phyloP scores from a whole-genome alignment of 2,113 vertebrate species.

The Nibea coibor region DNA sequence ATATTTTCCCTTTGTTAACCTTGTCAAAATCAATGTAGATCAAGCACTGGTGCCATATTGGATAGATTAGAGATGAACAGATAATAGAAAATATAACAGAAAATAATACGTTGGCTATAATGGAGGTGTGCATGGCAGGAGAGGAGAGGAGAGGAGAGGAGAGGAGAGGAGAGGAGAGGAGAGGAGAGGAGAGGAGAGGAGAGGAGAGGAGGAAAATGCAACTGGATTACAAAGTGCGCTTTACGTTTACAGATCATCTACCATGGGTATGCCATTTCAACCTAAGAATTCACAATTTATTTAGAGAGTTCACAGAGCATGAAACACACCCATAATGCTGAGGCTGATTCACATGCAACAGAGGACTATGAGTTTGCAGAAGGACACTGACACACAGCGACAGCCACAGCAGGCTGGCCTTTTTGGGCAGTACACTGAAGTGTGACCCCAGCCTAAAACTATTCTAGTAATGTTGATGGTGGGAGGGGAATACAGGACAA shows the following conservation, averaged over 20 bases:
- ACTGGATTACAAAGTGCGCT: not conserved
- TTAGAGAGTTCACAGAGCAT: conserved; percentile 2
- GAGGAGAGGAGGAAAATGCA: conserved; percentile 66
- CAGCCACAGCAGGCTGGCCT: conserved; percentile 53
- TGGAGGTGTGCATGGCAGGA: conserved; percentile 1
- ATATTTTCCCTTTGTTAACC: conserved; percentile 19
- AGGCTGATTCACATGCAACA: conserved; percentile 25
- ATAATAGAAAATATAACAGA: too few relatives aligned
- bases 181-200: conserved; percentile 57
- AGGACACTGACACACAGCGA: conserved; percentile 12
- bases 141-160: too few relatives aligned
- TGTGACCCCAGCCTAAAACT: conserved; percentile 72
- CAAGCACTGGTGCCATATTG: not conserved
- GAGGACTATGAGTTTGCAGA: conserved; percentile 6
- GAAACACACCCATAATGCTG: conserved; percentile 13
- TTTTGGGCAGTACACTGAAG: conserved; percentile 70
- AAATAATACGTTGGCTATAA: conserved; percentile 11
- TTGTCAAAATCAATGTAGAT: conserved; percentile 31
- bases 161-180: not conserved
- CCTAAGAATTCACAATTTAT: conserved; percentile 2
- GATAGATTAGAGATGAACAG: conserved; percentile 10
- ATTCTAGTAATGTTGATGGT: conserved; percentile 73
- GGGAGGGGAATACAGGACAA: conserved; percentile 57
- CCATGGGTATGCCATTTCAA: not conserved
- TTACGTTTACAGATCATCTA: not conserved